Conservation (phyloP, 2,113 vertebrate species). For the Micronycteris hirsuta region DNA sequence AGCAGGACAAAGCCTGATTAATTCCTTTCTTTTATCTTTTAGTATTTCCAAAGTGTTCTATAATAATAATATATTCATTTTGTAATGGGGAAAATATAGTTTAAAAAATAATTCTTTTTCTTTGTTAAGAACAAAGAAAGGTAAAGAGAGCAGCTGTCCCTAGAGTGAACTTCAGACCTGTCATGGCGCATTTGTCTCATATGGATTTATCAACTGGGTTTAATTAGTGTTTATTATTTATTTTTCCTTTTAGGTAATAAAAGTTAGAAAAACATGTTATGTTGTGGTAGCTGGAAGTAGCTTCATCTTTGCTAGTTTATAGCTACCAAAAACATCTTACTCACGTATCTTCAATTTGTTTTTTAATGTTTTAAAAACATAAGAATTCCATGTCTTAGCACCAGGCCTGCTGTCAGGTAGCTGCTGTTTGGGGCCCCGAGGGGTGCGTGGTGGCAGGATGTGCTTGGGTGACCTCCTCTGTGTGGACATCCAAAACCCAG, state of each 20-base stretch:
- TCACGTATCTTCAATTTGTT: not conserved
- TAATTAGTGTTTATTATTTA: not conserved
- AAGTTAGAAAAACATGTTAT: not conserved
- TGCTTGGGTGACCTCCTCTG: not conserved
- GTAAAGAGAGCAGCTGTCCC: not conserved
- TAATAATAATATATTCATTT: not conserved
- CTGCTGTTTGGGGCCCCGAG: not conserved
- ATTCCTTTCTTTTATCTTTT: not conserved
- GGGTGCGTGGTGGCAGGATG: fast-evolving
- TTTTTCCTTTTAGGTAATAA: not conserved
- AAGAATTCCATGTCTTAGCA: not conserved
- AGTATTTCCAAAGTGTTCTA: not conserved
- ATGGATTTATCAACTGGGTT: not conserved
- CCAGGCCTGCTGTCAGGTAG: not conserved
- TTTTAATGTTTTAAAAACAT: not conserved
- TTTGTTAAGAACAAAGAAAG: not conserved
- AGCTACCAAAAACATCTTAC: not conserved
- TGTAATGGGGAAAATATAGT: not conserved
- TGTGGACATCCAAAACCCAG: too few species aligned
- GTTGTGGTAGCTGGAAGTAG: not conserved
- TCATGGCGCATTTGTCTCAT: not conserved
- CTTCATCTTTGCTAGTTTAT: not conserved
- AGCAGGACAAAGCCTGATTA: not conserved
- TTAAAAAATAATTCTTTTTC: not conserved
- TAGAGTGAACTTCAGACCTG: not conserved